Conservation (phyloP, 2,888 invertebrate genomes). For the Habrosyne pyritoides region DNA sequence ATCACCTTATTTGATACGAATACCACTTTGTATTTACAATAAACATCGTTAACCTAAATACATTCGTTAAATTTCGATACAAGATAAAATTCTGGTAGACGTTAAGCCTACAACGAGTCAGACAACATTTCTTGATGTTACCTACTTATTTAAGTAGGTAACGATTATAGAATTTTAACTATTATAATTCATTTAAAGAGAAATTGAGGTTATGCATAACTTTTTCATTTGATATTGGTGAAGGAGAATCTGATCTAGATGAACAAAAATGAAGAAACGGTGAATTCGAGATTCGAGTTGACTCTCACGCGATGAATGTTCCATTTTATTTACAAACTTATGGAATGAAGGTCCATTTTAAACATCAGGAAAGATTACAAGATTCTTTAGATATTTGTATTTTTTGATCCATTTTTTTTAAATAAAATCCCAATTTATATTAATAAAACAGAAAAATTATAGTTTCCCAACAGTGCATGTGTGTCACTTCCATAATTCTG, state of each 20-base stretch:
- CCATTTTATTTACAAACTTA: no score
- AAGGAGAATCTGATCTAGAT: no score
- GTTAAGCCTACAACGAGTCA: slow-evolving; percentile 37
- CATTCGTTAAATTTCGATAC: slow-evolving; percentile 39
- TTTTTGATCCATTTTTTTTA: no score
- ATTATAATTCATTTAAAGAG: slow-evolving; percentile 31
- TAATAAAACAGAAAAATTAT: no score
- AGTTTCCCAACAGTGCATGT: no score
- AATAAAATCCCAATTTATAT: no score
- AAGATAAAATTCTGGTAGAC: slow-evolving; percentile 34
- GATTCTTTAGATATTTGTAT: no score
- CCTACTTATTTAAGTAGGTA: slow-evolving; percentile 22
- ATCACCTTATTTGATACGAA: slow-evolving; percentile 35
- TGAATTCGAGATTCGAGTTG: neutral
- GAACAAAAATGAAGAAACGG: neutral
- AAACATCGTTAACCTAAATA: slow-evolving; percentile 60
- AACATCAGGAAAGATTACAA: no score
- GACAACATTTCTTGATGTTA: slow-evolving; percentile 31
- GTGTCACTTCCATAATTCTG: no score
- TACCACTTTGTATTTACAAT: slow-evolving; percentile 43
- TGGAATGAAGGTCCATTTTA: no score
- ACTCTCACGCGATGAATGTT: no score
- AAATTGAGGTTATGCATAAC: slow-evolving; percentile 29
- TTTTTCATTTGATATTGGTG: neutral
- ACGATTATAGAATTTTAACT: slow-evolving; percentile 30